Percentiles rank a stretch among this genome's conserved stretches.
Evolutionary conservation across 2,888 invertebrate species (phyloP).

Genomic region (Ceriagrion tenellum): DNA sequence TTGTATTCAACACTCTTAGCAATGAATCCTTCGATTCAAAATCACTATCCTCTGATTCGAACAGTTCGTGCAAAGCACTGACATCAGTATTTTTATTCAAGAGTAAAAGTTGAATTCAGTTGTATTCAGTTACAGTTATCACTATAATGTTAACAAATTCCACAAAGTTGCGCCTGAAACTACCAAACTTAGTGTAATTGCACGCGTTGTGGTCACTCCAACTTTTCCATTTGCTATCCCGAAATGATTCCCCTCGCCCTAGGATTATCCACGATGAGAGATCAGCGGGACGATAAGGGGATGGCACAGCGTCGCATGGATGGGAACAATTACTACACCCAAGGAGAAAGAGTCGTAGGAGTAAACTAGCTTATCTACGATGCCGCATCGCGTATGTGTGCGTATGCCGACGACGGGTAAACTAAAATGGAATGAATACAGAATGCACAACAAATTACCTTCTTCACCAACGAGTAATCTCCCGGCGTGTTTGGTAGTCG

Average conservation of each 20-base stretch:
- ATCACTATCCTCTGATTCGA: no score
- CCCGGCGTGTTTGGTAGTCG: not conserved
- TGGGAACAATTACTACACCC: not conserved
- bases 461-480: not conserved
- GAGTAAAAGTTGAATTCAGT: no score
- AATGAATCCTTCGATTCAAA: no score
- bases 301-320: not conserved
- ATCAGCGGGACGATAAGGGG: not conserved
- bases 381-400: not conserved
- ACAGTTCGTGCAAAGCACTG: no score
- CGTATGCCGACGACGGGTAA: not conserved
- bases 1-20: no score
- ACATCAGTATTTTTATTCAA: no score
- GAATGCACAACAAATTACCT: constrained; percentile 2
- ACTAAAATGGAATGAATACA: not conserved
- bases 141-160: no score
- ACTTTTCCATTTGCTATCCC: not conserved
- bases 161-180: no score
- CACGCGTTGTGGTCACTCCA: no score
- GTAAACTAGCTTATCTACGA: not conserved
- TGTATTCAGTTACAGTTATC: no score
- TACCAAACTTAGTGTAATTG: no score
- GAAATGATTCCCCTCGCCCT: not conserved
- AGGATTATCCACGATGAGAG: not conserved
- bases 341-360: not conserved